Base-by-base conservation (phyloP, 2,113 vertebrate species). In the Podiceps cristatus region DNA sequence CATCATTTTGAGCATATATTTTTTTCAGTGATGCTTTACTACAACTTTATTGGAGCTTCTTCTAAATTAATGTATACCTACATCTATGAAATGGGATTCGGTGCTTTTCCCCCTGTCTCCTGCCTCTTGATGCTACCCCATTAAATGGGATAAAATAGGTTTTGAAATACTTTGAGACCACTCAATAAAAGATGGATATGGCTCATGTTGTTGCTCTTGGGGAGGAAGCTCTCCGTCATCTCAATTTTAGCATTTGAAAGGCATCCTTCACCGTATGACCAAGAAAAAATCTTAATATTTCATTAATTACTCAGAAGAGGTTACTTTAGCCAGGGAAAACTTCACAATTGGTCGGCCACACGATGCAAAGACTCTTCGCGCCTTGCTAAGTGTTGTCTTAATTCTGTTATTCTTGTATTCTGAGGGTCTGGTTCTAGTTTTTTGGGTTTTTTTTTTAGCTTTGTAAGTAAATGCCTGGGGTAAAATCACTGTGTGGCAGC, bases 341-440 rank as follows among this genome's bases (percentile, higher is more conserved):
- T 44, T 86, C 17, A 6, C 29, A 8, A 10, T 27, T 35, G 40
- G 11, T 69, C 0, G 0, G 5, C 64, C 47, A 31, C 28, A 3
- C 31, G 6, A 5, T 20, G 22, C 40, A 42, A 62, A n/a, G 10
- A 1, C 29, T 64, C 40, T 12, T 68, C 0, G 0, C 1, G 29
- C 69, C 56, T 66, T 44, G 29, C 44, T 74, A 52, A 50, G 33
- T 0, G 0, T 88, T 45, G 42, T 58, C 50, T 71, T 52, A 44
- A 24, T 81, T 84, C 79, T 68, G 15, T 86, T 74, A 4, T 47
- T 88, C 52, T 59, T 58, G 49, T n/a, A n/a, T n/a, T 78, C 53
- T 27, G 15, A 64, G 16, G 28, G 11, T 59, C 50, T 94, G 68
- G 31, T 55, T 95, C n/a, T 42, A 9, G 22, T 13, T 62, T 76